These are phyloP conservation scores for Acrossocheilus wenchowensis DNA, from an alignment of 2,797 vertebrate genomes.

Conservation along the genomic window DNA sequence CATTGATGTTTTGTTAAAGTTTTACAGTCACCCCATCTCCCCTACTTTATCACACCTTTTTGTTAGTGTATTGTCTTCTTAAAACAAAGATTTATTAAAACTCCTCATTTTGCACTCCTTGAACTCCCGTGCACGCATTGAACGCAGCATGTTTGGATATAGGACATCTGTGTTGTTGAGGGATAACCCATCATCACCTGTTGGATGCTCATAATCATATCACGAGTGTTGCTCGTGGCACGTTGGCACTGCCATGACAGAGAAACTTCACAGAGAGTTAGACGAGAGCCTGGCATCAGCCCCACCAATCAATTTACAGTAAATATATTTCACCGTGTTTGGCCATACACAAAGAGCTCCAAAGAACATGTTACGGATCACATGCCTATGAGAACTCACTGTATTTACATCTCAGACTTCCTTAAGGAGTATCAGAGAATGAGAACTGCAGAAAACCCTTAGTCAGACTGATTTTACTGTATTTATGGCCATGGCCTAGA, in stretches of 20 bases:
- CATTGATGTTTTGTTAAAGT: neutral
- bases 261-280: neutral
- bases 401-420: constrained; percentile 34
- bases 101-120: neutral
- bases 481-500: neutral
- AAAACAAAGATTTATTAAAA: neutral
- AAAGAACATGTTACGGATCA: constrained; percentile 56
- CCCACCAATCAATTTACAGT: constrained; percentile 68
- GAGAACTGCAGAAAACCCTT: constrained; percentile 5
- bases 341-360: constrained; percentile 61
- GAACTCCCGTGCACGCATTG: constrained; percentile 4
- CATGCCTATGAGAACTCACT: neutral
- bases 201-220: neutral
- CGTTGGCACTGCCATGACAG: constrained; percentile 22
- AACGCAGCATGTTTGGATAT: constrained; percentile 11
- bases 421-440: neutral
- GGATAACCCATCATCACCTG: constrained; percentile 33
- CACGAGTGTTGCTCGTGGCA: neutral
- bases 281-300: constrained; percentile 28
- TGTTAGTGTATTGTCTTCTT: neutral
- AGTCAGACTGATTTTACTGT: neutral
- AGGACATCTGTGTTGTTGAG: constrained; percentile 25
- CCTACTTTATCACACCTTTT: neutral
- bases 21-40: neutral
- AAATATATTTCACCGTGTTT: constrained; percentile 67